Percentiles rank a stretch among this genome's conserved stretches.
Evolutionary conservation across 2,888 invertebrate species (phyloP).

Genomic region (Lingula anatina): DNA sequence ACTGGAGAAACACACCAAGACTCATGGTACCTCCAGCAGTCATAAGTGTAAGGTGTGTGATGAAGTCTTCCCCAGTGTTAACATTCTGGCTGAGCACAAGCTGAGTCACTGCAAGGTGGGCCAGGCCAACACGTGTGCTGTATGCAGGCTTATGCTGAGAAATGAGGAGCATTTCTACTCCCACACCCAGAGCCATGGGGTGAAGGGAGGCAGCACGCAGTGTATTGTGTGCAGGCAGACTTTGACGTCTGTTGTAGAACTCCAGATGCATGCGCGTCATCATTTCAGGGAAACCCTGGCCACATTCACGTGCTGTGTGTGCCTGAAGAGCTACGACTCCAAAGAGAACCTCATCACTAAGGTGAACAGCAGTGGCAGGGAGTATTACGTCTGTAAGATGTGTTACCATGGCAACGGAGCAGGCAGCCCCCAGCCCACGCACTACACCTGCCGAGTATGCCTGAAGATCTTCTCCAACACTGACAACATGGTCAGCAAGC

Average conservation of each 20-base stretch:
- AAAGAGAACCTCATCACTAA: slow-evolving; percentile 52
- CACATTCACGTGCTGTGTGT: slow-evolving; percentile 56
- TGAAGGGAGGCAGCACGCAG: slow-evolving; percentile 57
- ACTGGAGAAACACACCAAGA: slow-evolving; percentile 84
- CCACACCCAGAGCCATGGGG: slow-evolving; percentile 73
- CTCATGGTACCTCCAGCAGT: slow-evolving; percentile 62
- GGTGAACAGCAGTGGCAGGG: slow-evolving; percentile 46
- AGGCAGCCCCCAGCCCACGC: slow-evolving; percentile 67
- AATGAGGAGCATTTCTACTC: slow-evolving; percentile 76
- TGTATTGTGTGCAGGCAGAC: slow-evolving; percentile 91
- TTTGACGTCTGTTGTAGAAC: slow-evolving; percentile 80
- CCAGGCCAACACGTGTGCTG: slow-evolving; percentile 75
- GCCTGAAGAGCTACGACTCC: slow-evolving; percentile 44
- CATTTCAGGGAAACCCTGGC: slow-evolving; percentile 55
- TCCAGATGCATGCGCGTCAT: slow-evolving; percentile 82
- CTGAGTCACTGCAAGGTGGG: slow-evolving; percentile 78
- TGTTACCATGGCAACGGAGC: slow-evolving; percentile 61
- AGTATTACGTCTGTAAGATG: slow-evolving; percentile 66
- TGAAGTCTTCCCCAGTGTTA: slow-evolving; percentile 72
- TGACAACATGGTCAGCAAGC: slow-evolving; percentile 58
- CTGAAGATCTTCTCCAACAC: slow-evolving; percentile 73
- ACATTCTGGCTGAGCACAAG: slow-evolving; percentile 85
- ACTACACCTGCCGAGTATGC: slow-evolving; percentile 78
- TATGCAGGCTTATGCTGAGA: slow-evolving; percentile 71
- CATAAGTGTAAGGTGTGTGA: slow-evolving; percentile 96